These are phyloP conservation scores for Cydia amplana DNA, from an alignment of 1,140 invertebrate genomes.

Conservation along the genomic window DNA sequence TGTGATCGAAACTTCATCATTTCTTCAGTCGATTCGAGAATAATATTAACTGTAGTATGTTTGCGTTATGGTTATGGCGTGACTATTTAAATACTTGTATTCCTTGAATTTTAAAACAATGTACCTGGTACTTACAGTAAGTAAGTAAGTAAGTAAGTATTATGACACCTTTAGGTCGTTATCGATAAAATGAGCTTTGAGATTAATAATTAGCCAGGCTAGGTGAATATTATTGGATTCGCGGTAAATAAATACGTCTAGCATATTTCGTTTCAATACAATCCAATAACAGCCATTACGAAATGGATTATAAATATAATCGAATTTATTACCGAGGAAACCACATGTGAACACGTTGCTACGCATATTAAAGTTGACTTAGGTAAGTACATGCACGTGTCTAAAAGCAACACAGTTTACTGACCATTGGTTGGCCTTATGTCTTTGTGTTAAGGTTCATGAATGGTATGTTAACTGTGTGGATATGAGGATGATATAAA, in stretches of 20 bases:
- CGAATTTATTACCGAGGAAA: not conserved
- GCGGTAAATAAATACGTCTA: not conserved
- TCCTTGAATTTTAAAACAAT: too few relatives aligned
- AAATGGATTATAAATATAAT: not conserved
- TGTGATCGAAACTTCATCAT: not conserved
- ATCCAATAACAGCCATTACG: not conserved
- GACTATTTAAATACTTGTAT: too few relatives aligned
- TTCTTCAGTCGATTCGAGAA: not conserved
- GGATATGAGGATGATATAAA: too few relatives aligned
- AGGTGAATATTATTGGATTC: not conserved
- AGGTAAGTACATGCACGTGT: not conserved
- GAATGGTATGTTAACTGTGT: too few relatives aligned
- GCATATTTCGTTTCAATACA: not conserved
- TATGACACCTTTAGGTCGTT: not conserved
- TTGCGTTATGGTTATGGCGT: too few relatives aligned
- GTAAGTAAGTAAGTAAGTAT: too few relatives aligned
- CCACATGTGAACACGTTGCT: not conserved
- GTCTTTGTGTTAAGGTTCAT: too few relatives aligned
- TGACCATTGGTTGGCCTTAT: too few relatives aligned
- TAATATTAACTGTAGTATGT: too few relatives aligned
- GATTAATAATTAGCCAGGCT: not conserved
- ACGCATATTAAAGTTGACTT: constrained; percentile 17
- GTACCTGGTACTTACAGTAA: too few relatives aligned
- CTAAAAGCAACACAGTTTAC: not conserved
- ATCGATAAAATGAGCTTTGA: not conserved